Percentiles rank a stretch among this genome's conserved stretches.
Evolutionary conservation across 1,140 invertebrate genomes (phyloP).

Genomic region (Aricia agestis): DNA sequence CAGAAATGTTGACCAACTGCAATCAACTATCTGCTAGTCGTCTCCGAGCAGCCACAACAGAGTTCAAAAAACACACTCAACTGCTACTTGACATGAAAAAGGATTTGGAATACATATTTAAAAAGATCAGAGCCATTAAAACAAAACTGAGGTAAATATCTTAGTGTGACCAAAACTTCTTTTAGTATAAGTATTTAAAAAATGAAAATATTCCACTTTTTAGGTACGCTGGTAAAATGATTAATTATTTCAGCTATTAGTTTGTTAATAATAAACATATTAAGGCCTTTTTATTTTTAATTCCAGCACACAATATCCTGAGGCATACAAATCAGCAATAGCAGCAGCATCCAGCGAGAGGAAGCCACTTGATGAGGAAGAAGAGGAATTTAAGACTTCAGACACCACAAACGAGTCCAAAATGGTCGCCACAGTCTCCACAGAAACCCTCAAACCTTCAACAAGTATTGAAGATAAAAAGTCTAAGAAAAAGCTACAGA

Average conservation of each 20-base stretch:
- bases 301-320: conserved; percentile 86
- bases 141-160: conserved; percentile 81
- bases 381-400: conserved; percentile 45
- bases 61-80: conserved; percentile 93
- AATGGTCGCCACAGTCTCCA: conserved; percentile 71
- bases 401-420: conserved; percentile 53
- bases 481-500: conserved; percentile 45
- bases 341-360: conserved; percentile 78
- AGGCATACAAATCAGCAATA: conserved; percentile 85
- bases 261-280: too few relatives aligned
- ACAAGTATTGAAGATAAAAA: conserved; percentile 47
- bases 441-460: conserved; percentile 69
- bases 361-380: conserved; percentile 75
- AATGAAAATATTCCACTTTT: too few relatives aligned
- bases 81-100: conserved; percentile 85
- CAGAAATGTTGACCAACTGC: conserved; percentile 97
- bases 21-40: conserved; percentile 90
- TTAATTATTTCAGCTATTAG: too few relatives aligned
- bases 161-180: too few relatives aligned
- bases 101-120: conserved; percentile 82
- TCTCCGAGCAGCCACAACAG: conserved; percentile 86
- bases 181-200: too few relatives aligned
- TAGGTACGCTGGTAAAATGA: too few relatives aligned
- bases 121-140: conserved; percentile 85
- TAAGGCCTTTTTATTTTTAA: not conserved